Conservation (phyloP, 2,888 invertebrate species). For the Microdon myrmicae region DNA sequence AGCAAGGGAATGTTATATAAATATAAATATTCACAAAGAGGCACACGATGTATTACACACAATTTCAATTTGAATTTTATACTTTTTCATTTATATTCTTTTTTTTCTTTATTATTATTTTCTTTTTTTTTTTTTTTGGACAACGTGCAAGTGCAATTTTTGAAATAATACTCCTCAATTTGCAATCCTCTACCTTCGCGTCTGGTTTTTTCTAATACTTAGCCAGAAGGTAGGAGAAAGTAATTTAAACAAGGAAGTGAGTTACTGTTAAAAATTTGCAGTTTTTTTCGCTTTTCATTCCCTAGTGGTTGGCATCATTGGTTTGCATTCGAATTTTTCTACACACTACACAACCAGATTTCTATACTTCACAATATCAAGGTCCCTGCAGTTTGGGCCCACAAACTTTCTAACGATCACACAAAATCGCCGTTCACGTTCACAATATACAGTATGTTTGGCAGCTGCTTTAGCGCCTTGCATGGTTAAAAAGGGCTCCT, state of each 20-base stretch:
- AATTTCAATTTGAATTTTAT: constrained; percentile 9
- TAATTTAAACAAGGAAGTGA: constrained; percentile 1
- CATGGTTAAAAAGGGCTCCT: too few relatives aligned
- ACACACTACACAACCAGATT: too few relatives aligned
- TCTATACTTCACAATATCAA: too few relatives aligned
- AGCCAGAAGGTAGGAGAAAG: neutral
- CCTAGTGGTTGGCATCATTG: too few relatives aligned
- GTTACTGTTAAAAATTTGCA: neutral
- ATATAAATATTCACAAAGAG: constrained; percentile 42
- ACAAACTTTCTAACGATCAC: too few relatives aligned
- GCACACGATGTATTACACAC: constrained; percentile 44
- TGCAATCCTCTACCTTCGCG: neutral
- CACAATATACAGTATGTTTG: too few relatives aligned
- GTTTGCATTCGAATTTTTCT: too few relatives aligned
- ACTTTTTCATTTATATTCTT: constrained; percentile 5
- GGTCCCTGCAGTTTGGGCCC: too few relatives aligned
- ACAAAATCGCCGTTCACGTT: too few relatives aligned
- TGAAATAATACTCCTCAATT: too few relatives aligned
- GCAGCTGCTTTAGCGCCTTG: too few relatives aligned
- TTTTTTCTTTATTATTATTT: constrained; percentile 11
- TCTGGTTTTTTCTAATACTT: neutral
- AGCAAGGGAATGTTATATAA: constrained; percentile 41
- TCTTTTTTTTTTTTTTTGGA: constrained; percentile 21
- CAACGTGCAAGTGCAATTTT: constrained; percentile 55
- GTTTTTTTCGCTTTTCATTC: neutral